A percentile compares a stretch with the other conserved stretches of the same genome.
phyloP scores from a whole-genome alignment of 2,888 invertebrate species.

The Iselma pallidipennis region DNA sequence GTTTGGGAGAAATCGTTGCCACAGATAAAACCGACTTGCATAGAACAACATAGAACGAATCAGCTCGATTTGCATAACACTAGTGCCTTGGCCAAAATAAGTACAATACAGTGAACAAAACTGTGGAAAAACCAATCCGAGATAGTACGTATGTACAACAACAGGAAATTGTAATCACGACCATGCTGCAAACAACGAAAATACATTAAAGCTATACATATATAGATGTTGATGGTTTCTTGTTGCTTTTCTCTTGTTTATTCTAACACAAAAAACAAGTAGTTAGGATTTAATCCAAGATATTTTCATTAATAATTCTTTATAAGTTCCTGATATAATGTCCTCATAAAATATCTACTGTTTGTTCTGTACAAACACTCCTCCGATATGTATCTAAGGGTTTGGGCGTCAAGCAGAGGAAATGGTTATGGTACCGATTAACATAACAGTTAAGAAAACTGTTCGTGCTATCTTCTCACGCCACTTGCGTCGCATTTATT shows the following conservation, averaged over 20 bases:
- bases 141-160: background rate
- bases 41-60: slow-evolving; percentile 9
- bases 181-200: background rate
- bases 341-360: no score
- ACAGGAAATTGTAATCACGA: background rate
- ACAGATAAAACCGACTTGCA: background rate
- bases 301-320: no score
- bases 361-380: background rate
- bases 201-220: background rate
- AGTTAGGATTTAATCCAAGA: no score
- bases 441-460: slow-evolving; percentile 34
- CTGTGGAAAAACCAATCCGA: background rate
- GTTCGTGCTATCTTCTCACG: slow-evolving; percentile 31
- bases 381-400: slow-evolving; percentile 32
- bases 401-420: slow-evolving; percentile 27
- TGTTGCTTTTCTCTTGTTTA: background rate
- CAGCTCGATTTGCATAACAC: slow-evolving; percentile 30
- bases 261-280: background rate
- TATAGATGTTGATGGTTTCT: background rate
- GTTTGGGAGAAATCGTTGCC: background rate
- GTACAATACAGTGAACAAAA: slow-evolving; percentile 26
- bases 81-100: slow-evolving; percentile 30
- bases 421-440: slow-evolving; percentile 34
- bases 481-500: slow-evolving; percentile 30
- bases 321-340: background rate